Evolutionary conservation across 2,888 invertebrate genomes (phyloP).

Genomic region (Caenorhabditis plicata): DNA sequence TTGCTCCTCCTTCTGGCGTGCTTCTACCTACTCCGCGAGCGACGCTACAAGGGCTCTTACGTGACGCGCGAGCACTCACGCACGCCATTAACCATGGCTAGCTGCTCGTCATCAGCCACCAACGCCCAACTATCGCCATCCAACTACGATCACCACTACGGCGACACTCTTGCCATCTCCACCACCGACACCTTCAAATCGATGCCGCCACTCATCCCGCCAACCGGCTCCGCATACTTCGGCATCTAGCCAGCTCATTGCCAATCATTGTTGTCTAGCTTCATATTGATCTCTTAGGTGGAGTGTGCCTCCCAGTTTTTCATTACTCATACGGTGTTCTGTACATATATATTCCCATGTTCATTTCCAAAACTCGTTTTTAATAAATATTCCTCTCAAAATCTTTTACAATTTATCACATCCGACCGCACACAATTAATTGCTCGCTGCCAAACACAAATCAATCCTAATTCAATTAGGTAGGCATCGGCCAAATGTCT

Average conservation of each 20-base stretch:
- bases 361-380: constrained; percentile 9
- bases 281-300: too few relatives aligned
- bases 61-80: constrained; percentile 57
- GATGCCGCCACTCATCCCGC: constrained; percentile 39
- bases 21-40: constrained; percentile 50
- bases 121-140: constrained; percentile 24
- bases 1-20: constrained; percentile 50
- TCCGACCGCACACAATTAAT: too few relatives aligned
- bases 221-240: constrained; percentile 42
- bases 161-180: constrained; percentile 8
- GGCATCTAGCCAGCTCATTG: constrained; percentile 27
- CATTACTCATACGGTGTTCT: constrained; percentile 22
- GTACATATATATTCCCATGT: constrained; percentile 6
- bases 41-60: constrained; percentile 54
- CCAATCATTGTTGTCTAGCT: not conserved
- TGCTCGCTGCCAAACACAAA: too few relatives aligned
- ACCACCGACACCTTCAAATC: constrained; percentile 25
- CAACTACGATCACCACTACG: constrained; percentile 4
- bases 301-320: constrained; percentile 10
- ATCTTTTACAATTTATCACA: too few relatives aligned
- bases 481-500: too few relatives aligned
- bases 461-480: too few relatives aligned
- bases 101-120: constrained; percentile 33
- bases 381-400: too few relatives aligned
- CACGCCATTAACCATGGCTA: constrained; percentile 51